These are phyloP conservation scores for Hyalella azteca DNA, from an alignment of 2,888 invertebrate genomes.

Conservation along the genomic window DNA sequence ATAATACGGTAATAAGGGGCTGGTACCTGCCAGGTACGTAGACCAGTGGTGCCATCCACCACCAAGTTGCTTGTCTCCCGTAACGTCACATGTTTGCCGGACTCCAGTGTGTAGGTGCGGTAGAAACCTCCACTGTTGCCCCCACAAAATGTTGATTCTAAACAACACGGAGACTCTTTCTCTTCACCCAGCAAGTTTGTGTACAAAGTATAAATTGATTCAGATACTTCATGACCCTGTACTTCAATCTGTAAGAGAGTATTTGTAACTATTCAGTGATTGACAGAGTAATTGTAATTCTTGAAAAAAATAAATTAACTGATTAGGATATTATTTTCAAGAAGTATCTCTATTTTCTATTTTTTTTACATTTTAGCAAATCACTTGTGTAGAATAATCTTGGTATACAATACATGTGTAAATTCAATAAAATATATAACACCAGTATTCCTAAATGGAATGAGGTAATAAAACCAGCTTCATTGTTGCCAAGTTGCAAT, in stretches of 20 bases:
- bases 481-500: too few species aligned
- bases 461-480: too few species aligned
- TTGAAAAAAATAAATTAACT: too few species aligned
- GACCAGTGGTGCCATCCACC: conserved; percentile 25
- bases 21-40: conserved; percentile 37
- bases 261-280: not conserved
- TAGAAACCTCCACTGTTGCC: not conserved
- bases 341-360: too few species aligned
- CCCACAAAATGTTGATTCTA: not conserved
- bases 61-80: conserved; percentile 13
- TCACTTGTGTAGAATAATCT: too few species aligned
- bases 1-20: too few species aligned
- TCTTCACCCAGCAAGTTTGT: not conserved
- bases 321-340: too few species aligned
- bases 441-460: too few species aligned
- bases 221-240: not conserved
- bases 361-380: too few species aligned
- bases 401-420: too few species aligned
- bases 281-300: not conserved
- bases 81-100: not conserved
- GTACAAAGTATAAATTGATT: not conserved
- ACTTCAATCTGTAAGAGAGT: not conserved
- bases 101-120: conserved; percentile 5
- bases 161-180: not conserved
- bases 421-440: too few species aligned